A percentile compares a stretch with the other conserved stretches of the same genome.
These are phyloP conservation scores for Chloropsis hardwickii DNA, from an alignment of 2,113 vertebrate species.

Conservation along the genomic window DNA sequence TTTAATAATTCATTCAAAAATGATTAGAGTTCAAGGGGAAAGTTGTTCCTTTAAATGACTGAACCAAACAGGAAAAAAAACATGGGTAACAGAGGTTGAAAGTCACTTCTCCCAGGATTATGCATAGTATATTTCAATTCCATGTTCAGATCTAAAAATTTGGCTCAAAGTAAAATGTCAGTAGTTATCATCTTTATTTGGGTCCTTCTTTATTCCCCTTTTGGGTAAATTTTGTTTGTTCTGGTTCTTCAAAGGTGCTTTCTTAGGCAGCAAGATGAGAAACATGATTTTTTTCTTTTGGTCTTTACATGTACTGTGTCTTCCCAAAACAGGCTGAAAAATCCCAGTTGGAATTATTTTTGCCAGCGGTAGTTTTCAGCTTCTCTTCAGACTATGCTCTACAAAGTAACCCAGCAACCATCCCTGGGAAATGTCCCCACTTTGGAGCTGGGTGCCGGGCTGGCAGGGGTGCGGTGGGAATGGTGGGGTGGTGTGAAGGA, in stretches of 20 bases:
- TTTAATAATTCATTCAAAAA: constrained; percentile 61
- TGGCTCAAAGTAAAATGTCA: not conserved
- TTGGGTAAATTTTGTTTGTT: constrained; percentile 1
- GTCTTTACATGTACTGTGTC: not conserved
- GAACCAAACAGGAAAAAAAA: not conserved
- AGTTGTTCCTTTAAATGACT: constrained; percentile 37
- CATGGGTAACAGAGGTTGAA: not conserved
- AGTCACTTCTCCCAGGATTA: not conserved
- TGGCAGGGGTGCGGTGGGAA: not conserved
- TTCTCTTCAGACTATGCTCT: not conserved
- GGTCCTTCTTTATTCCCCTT: not conserved
- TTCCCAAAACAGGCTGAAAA: not conserved
- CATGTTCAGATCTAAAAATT: not conserved
- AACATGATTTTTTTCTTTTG: not conserved
- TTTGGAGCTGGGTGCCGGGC: not conserved
- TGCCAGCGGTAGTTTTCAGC: not conserved
- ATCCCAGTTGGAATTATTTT: not conserved
- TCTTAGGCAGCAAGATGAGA: not conserved
- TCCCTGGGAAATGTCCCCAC: not conserved
- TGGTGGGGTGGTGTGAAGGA: not conserved
- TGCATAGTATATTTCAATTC: not conserved
- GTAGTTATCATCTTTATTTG: not conserved
- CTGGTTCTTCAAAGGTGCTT: not conserved
- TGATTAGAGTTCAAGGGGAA: constrained; percentile 53
- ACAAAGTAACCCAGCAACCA: not conserved